phyloP scores from a whole-genome alignment of 2,113 vertebrate genomes.

The Recurvirostra avosetta region DNA sequence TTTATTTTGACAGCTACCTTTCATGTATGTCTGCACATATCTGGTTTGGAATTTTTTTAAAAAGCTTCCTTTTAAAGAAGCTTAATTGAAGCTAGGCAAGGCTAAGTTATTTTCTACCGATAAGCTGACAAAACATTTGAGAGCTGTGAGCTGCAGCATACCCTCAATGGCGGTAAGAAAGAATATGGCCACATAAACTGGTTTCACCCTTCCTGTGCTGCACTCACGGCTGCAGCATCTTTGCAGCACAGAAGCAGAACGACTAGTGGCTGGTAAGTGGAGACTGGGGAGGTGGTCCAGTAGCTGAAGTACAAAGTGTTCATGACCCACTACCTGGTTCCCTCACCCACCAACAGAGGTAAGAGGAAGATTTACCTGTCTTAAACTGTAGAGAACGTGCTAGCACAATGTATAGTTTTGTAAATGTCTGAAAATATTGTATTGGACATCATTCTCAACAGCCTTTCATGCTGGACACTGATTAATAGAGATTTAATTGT shows the following conservation, averaged over 20 bases:
- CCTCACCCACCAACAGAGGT: neutral
- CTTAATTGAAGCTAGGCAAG: neutral
- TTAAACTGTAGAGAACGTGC: neutral
- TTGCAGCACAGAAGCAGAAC: neutral
- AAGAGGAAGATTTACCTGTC: neutral
- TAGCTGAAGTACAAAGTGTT: neutral
- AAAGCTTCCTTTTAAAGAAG: neutral
- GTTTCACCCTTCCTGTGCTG: neutral
- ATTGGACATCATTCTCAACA: neutral
- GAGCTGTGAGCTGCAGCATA: neutral
- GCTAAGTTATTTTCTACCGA: neutral
- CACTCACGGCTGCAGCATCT: neutral
- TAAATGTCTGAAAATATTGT: neutral
- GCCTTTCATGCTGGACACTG: neutral
- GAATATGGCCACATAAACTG: neutral
- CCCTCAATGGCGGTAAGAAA: neutral
- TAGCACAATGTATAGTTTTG: neutral
- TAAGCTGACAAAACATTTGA: neutral
- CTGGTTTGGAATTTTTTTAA: neutral
- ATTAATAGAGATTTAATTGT: neutral
- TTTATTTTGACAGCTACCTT: neutral
- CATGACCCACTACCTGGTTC: neutral
- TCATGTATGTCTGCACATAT: neutral
- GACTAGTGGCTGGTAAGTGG: neutral
- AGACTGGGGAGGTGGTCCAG: neutral